phyloP scores from a whole-genome alignment of 2,888 invertebrate species.

The Amphiduros pacificus region DNA sequence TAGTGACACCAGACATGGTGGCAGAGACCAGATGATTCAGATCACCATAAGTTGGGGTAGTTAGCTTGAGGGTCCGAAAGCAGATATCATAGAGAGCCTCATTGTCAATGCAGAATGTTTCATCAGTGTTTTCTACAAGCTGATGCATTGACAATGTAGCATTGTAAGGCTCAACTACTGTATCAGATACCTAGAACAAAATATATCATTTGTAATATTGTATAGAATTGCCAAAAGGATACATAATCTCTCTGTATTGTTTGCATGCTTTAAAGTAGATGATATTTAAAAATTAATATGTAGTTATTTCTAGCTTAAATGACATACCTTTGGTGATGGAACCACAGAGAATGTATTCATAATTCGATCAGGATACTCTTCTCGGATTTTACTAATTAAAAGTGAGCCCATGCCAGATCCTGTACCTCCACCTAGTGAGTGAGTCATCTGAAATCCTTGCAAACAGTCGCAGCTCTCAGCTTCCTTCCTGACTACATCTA shows the following conservation, averaged over 20 bases:
- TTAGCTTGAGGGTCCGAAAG: constrained; percentile 7
- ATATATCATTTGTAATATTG: too few relatives aligned
- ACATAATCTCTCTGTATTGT: too few relatives aligned
- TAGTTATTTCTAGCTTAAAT: too few relatives aligned
- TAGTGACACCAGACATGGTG: constrained; percentile 10
- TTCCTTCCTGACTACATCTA: constrained; percentile 56
- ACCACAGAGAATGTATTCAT: constrained; percentile 97
- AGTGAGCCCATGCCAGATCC: constrained; percentile 86
- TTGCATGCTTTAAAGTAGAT: too few relatives aligned
- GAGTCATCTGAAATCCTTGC: constrained; percentile 65
- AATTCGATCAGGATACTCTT: constrained; percentile 97
- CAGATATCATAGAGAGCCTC: constrained; percentile 9
- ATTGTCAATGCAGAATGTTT: constrained; percentile 9
- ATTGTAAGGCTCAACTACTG: constrained; percentile 6
- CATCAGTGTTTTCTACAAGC: constrained; percentile 6
- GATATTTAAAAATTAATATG: too few relatives aligned
- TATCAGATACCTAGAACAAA: constrained; percentile 62
- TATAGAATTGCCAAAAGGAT: too few relatives aligned
- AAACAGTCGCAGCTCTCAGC: constrained; percentile 75
- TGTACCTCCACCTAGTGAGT: constrained; percentile 82
- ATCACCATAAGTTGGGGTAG: constrained; percentile 8
- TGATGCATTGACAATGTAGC: constrained; percentile 6
- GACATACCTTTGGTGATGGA: constrained; percentile 74
- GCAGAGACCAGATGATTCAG: constrained; percentile 8
- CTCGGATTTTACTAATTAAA: constrained; percentile 92